phyloP scores from a whole-genome alignment of 64 coral and sea anemone genomes.

The Stichodactyla helianthus region DNA sequence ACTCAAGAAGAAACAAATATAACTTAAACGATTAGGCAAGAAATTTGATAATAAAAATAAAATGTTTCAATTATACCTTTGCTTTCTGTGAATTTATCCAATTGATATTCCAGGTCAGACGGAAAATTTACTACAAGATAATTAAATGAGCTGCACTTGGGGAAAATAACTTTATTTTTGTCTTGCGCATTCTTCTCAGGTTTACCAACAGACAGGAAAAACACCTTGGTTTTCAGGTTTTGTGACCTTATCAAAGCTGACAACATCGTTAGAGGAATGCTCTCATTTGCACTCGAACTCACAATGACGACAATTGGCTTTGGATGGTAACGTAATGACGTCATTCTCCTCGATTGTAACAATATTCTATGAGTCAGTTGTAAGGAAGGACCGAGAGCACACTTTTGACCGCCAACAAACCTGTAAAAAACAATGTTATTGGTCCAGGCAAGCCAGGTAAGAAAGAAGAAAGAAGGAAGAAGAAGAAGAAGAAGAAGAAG shows the following conservation, averaged over 20 bases:
- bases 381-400: background rate
- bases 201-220: slow-evolving; percentile 21
- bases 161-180: background rate
- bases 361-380: background rate
- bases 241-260: background rate
- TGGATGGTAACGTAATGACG: background rate
- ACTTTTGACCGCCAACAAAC: background rate
- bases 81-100: background rate
- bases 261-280: background rate
- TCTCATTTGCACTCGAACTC: background rate
- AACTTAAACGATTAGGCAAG: too few relatives aligned
- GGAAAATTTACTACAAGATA: background rate
- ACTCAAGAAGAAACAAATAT: too few relatives aligned
- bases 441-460: too few relatives aligned
- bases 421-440: background rate
- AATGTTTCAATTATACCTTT: background rate
- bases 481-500: too few relatives aligned
- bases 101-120: background rate
- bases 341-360: background rate
- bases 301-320: slow-evolving; percentile 4
- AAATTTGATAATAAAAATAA: background rate
- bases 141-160: background rate
- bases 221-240: background rate
- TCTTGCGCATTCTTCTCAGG: background rate
- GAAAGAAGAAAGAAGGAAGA: too few relatives aligned